Percentiles rank a stretch among this genome's conserved stretches.
Conservation (phyloP, 1,140 invertebrate species). For the Nymphalis io region DNA sequence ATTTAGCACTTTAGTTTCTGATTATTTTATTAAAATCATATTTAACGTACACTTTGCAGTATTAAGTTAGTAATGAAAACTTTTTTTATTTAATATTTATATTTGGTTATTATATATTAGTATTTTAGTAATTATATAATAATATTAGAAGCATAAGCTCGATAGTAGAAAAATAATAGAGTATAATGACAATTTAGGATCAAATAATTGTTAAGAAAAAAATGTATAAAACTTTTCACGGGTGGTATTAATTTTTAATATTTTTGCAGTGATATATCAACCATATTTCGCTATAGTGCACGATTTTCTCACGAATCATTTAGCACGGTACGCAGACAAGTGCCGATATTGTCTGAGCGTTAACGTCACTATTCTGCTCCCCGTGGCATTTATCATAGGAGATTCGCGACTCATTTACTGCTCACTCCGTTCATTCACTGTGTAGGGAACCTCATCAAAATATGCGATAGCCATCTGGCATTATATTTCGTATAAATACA, state of each 20-base stretch:
- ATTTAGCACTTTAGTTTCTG: too few species aligned
- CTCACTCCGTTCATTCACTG: conserved; percentile 58
- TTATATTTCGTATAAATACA: not conserved
- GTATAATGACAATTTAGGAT: too few species aligned
- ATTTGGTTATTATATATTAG: too few species aligned
- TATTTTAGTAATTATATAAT: too few species aligned
- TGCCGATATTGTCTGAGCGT: conserved; percentile 60
- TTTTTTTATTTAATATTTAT: too few species aligned
- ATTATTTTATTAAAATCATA: not conserved
- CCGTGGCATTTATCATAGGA: conserved; percentile 57
- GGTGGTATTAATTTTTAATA: too few species aligned
- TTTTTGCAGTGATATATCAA: not conserved
- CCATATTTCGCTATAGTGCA: not conserved
- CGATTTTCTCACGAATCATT: conserved; percentile 60
- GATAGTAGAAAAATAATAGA: too few species aligned
- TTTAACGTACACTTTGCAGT: not conserved
- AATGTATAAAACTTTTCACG: too few species aligned
- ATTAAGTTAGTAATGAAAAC: too few species aligned
- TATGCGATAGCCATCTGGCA: conserved; percentile 52
- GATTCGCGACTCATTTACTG: conserved; percentile 59
- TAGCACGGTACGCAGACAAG: conserved; percentile 59
- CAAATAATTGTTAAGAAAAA: too few species aligned
- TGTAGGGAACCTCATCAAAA: conserved; percentile 52
- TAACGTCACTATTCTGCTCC: conserved; percentile 53
- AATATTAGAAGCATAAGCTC: too few species aligned